Percentiles rank a stretch among this genome's conserved stretches.
Conservation (phyloP, 2,113 vertebrate genomes). For the Melanerpes formicivorus region DNA sequence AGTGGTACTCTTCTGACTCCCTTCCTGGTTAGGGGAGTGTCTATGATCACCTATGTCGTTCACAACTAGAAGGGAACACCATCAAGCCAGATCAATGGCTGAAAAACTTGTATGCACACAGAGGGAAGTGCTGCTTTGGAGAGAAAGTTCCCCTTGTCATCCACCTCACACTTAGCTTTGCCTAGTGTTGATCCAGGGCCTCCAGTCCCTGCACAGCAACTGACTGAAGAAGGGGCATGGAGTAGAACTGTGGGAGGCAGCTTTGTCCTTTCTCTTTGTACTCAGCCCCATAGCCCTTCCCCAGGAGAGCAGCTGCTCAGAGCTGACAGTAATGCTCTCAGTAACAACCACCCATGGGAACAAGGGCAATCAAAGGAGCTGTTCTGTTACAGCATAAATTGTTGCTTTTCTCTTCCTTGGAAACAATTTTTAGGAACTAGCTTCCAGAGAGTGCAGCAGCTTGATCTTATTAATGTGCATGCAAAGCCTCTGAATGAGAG, state of each 20-base stretch:
- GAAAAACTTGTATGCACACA: not conserved
- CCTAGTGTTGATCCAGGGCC: not conserved
- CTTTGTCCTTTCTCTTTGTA: not conserved
- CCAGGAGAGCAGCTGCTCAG: not conserved
- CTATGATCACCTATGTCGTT: not conserved
- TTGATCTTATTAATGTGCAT: not conserved
- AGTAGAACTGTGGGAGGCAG: not conserved
- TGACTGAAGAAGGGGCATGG: not conserved
- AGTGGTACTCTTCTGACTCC: not conserved
- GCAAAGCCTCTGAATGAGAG: not conserved
- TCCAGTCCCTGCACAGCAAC: not conserved
- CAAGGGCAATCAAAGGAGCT: not conserved
- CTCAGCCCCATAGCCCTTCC: not conserved
- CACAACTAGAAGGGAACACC: not conserved
- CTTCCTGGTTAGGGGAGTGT: not conserved
- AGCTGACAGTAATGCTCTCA: not conserved
- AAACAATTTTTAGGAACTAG: not conserved
- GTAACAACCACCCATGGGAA: not conserved
- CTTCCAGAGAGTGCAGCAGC: not conserved
- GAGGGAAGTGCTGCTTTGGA: not conserved
- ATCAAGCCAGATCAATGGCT: not conserved
- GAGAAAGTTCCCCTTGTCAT: not conserved
- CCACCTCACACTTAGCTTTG: not conserved
- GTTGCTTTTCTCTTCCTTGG: not conserved
- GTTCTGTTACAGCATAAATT: not conserved